Percentiles rank a stretch among this genome's conserved stretches.
Conservation (phyloP, 2,888 invertebrate genomes). For the Gryllus longicercus region DNA sequence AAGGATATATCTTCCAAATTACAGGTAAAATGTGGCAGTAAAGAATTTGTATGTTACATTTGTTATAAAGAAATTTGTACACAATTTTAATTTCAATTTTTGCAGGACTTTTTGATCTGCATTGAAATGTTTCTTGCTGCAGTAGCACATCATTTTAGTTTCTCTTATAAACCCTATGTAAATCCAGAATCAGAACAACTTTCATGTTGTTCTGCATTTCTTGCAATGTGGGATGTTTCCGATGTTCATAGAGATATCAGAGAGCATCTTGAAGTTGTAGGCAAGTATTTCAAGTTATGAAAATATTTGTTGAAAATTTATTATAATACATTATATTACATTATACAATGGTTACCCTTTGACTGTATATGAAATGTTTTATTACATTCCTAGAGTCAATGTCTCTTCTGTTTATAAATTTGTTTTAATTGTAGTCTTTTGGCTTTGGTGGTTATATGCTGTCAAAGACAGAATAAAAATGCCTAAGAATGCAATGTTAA, state of each 20-base stretch:
- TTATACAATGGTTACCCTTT: no score
- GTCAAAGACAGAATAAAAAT: no score
- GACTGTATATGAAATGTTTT: no score
- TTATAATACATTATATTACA: not conserved
- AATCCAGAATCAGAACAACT: slow-evolving; percentile 45
- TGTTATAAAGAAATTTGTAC: slow-evolving; percentile 27
- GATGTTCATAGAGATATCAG: slow-evolving; percentile 90
- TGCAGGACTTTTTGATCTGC: slow-evolving; percentile 90
- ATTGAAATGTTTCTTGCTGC: slow-evolving; percentile 98
- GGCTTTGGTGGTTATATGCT: no score
- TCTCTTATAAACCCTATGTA: slow-evolving; percentile 86
- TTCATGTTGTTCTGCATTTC: slow-evolving; percentile 72
- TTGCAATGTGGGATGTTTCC: slow-evolving; percentile 95
- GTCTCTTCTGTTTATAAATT: no score
- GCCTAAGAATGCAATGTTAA: no score
- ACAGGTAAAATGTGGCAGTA: slow-evolving; percentile 57
- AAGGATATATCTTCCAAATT: slow-evolving; percentile 76
- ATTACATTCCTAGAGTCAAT: no score
- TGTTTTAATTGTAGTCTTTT: no score
- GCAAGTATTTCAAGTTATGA: slow-evolving; percentile 49
- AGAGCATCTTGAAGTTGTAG: slow-evolving; percentile 88
- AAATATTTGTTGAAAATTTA: not conserved
- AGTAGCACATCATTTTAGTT: slow-evolving; percentile 91
- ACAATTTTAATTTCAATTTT: slow-evolving; percentile 38
- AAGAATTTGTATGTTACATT: no score